A percentile compares a stretch with the other conserved stretches of the same genome.
Conservation (phyloP, 2,113 vertebrate genomes). For the Phalacrocorax carbo region DNA sequence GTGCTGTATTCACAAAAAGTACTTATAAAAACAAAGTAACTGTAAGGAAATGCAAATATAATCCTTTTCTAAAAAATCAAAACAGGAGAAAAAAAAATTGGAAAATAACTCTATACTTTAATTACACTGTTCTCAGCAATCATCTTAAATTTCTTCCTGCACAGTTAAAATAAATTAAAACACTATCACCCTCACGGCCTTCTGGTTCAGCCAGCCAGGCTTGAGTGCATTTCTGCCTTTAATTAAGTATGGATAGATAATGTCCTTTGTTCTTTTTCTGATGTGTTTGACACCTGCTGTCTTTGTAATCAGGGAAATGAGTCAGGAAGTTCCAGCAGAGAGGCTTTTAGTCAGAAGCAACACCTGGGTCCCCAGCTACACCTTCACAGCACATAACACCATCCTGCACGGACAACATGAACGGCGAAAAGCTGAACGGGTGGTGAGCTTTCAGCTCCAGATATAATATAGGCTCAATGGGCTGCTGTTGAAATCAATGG, state of each 20-base stretch:
- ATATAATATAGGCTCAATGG: background rate
- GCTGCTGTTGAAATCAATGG: background rate
- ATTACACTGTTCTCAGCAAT: background rate
- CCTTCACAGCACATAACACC: background rate
- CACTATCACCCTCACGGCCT: background rate
- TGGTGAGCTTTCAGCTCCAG: background rate
- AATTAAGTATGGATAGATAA: constrained; percentile 64
- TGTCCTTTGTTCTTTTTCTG: constrained; percentile 60
- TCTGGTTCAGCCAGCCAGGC: constrained; percentile 33
- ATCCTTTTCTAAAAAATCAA: background rate
- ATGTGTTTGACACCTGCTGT: constrained; percentile 63
- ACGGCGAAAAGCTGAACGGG: background rate
- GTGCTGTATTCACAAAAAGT: background rate
- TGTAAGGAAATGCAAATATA: background rate
- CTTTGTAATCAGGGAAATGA: constrained; percentile 60
- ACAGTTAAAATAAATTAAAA: constrained; percentile 37
- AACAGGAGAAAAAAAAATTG: background rate
- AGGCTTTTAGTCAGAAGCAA: constrained; percentile 64
- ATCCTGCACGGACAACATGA: background rate
- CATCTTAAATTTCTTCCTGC: background rate
- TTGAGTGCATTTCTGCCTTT: constrained; percentile 38
- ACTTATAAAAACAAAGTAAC: background rate
- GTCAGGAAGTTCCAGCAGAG: constrained; percentile 62
- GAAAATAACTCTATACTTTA: background rate
- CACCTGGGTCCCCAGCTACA: constrained; percentile 46